Base-by-base conservation (phyloP, 1,140 invertebrate genomes). In the Drosophila malerkotliana region DNA sequence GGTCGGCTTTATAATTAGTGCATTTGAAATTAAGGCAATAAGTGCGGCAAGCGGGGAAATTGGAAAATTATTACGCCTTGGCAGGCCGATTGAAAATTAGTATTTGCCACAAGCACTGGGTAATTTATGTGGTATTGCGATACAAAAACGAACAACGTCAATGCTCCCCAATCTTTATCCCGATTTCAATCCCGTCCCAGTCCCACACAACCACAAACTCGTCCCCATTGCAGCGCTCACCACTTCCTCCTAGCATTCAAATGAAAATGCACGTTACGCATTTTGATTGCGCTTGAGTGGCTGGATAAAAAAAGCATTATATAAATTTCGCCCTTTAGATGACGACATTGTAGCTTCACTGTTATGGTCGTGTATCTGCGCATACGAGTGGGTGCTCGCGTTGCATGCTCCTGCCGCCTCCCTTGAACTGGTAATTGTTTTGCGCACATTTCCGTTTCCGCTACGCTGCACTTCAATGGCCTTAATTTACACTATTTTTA, bases 371-470 rank as follows among this genome's bases (percentile, higher is more conserved):
- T 64, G 63, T 52, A 41, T 41, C n/a, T 41, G 14, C 39, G 39
- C 39, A 41, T 14, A 37, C 14, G 15, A 30, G 39, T 37, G 37
- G 18, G 39, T 62, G 64, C 15, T 32, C 30, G 56, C 26, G 26
- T 28, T 28, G 48, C 48, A 49, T 54, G 41, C 34, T 41, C 48
- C 56, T 77, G 64, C 53, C 56, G 45, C 45, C 67, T 73, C 60
- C 45, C 53, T 32, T 45, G 51, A 44, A 18, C 71, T 64, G 80
- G 80, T 83, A 83, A 83, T 83, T 84, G 79, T 83, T 83, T 83
- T 83, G 79, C 77, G 66, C 64, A 74, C 81, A 81, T 87, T 85
- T 85, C 82, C 81, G 82, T 85, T 85, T 85, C 82, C 82, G 82
- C 63, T 81, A 74, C 78, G 41, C 48, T 87, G 77, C 82, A 87